phyloP scores from a whole-genome alignment of 2,113 vertebrate species.

The Gallinago media region DNA sequence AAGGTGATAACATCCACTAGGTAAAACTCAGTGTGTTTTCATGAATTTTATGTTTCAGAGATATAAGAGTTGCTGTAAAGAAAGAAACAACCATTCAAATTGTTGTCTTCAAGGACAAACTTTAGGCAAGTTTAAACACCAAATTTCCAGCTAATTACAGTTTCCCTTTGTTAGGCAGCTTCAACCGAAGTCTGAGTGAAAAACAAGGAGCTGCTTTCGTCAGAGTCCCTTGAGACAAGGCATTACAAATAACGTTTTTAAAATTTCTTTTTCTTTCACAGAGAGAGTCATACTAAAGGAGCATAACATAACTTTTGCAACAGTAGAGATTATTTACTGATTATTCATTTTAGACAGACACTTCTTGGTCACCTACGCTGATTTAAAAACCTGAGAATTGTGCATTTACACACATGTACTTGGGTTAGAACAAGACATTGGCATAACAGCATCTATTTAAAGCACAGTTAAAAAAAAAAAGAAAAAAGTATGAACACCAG shows the following conservation, averaged over 20 bases:
- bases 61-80: background rate
- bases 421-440: background rate
- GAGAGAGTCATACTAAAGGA: background rate
- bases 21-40: background rate
- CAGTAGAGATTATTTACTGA: background rate
- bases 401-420: background rate
- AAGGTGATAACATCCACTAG: background rate
- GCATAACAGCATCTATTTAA: background rate
- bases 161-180: background rate
- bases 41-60: background rate
- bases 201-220: background rate
- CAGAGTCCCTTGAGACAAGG: background rate
- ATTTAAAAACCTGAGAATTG: background rate
- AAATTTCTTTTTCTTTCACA: background rate
- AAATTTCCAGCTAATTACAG: background rate
- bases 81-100: background rate
- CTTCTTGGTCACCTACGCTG: background rate
- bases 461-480: background rate
- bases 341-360: background rate
- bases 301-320: background rate
- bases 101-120: background rate
- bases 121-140: background rate
- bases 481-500: background rate
- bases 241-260: fast-evolving
- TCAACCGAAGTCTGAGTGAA: background rate